Base-by-base conservation (phyloP, 1,140 invertebrate species). In the Caerostris darwini region DNA sequence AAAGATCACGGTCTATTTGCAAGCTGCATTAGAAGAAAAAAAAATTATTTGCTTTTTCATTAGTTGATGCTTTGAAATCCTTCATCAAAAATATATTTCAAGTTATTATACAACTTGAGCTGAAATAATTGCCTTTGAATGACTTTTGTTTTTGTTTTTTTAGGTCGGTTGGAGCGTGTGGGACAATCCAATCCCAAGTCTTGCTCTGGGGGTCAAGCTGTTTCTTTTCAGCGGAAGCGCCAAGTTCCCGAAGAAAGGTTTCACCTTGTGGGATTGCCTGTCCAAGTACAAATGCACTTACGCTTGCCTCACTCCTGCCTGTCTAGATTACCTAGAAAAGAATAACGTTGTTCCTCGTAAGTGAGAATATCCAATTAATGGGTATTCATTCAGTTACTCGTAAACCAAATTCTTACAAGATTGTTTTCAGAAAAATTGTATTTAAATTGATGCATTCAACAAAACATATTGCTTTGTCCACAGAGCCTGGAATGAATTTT, bases 81-180 rank as follows among this genome's bases (percentile, higher is more conserved):
- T 34, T 34, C 34, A 34, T 34, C 34, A 34, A 34, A 2, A 34
- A 34, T 34, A 34, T 34, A 34, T 34, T 34, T 34, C 34, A 34
- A 34, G 34, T 34, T 34, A 34, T 34, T 34, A 34, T 34, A 2
- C 34, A 1, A 34, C 34, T 34, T 34, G 34, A 34, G 34, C 34
- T 0, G 34, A 34, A 34, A 34, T 34, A 34, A 34, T 2, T 34
- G 34, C 34, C 34, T 34, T 34, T 34, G 34, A 34, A 34, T 34
- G 34, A 34, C 34, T 34, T 34, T 34, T 34, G 34, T 34, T 34
- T 34, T 34, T 34, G 34, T 34, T 34, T 34, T 34, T 34, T 34
- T 34, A 92, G 90, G 90, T 85, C 5, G 90, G 90, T n/a, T 92
- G 90, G 90, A 85, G n/a, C 2, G 64, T 85, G 14, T 92, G 71